Evolutionary conservation across 2,113 vertebrate species (phyloP), one percentile per base, ranked within the genome.

Genomic region (Grammomys surdaster): DNA sequence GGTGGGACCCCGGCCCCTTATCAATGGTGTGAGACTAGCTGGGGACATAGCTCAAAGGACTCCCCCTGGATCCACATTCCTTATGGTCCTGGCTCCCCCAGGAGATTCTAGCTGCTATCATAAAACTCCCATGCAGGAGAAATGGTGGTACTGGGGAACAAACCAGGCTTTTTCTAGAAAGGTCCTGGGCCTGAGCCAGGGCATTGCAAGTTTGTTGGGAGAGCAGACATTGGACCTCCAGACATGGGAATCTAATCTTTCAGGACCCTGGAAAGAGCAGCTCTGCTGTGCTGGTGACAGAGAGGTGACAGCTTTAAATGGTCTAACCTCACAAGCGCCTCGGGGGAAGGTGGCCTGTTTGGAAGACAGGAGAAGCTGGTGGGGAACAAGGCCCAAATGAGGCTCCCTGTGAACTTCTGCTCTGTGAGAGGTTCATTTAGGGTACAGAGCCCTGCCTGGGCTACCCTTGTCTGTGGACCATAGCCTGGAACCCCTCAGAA

Each of bases 371-470:
- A 12, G 48, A 51, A 63, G 43, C 48, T 13, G n/a, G 8, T 43
- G n/a, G 6, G 3, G 24, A 20, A 10, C 43, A 33, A 26, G 13
- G 40, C 26, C 2, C 5, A 1, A 2, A 1, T 0, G 5, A 3
- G 43, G 26, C 22, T 22, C 28, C 77, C 40, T 22, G 86, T 51
- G 70, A 16, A 16, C 67, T 22, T 60, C 84, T 10, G 11, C 33
- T 48, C 24, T 22, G 19, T 40, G 33, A 77, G 43, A 54, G 48
- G n/a, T 6, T 8, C 3, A 1, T 1, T 46, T 0, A 11, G 60
- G 46, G 5, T 13, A 0, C 5, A 54, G 28, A 3, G 11, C 31
- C 60, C 60, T 46, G 70, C n/a, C n/a, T n/a, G n/a, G 17, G 7
- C 14, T n/a, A 5, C 60, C 56, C 26, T 6, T 8, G 1, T 13